phyloP scores from a whole-genome alignment of 2,113 vertebrate genomes.

The Aptenodytes forsteri region DNA sequence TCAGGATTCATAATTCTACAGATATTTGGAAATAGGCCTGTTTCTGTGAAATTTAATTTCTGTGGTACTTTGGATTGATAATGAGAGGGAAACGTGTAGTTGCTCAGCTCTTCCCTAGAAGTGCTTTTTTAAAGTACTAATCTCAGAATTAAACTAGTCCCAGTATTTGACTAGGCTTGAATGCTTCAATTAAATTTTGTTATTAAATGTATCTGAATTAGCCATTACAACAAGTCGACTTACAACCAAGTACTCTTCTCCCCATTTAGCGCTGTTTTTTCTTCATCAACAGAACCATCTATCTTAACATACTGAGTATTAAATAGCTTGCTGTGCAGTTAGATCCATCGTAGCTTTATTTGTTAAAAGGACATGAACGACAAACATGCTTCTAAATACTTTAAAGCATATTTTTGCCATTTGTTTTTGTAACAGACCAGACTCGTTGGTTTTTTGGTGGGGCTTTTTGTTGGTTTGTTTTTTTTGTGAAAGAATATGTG shows the following conservation, averaged over 20 bases:
- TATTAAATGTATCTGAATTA: neutral
- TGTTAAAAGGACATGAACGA: neutral
- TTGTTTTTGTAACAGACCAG: neutral
- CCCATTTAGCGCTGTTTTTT: neutral
- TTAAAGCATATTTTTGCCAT: neutral
- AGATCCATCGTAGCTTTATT: neutral
- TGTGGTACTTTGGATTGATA: neutral
- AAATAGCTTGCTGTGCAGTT: neutral
- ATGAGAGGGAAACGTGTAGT: neutral
- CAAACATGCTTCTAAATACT: neutral
- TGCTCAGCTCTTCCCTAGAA: neutral
- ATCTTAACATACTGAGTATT: neutral
- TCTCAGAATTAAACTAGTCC: neutral
- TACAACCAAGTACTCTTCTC: neutral
- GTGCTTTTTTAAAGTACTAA: neutral
- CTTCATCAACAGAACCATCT: neutral
- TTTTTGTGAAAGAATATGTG: neutral
- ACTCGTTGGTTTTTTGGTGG: neutral
- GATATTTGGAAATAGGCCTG: neutral
- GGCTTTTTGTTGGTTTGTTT: neutral
- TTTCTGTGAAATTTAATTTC: neutral
- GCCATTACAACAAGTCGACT: neutral
- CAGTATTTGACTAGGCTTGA: neutral
- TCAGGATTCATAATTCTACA: neutral
- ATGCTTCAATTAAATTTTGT: neutral